Percentiles rank a stretch among this genome's conserved stretches.
phyloP scores from a whole-genome alignment of 2,888 invertebrate genomes.

The Acronicta aceris region DNA sequence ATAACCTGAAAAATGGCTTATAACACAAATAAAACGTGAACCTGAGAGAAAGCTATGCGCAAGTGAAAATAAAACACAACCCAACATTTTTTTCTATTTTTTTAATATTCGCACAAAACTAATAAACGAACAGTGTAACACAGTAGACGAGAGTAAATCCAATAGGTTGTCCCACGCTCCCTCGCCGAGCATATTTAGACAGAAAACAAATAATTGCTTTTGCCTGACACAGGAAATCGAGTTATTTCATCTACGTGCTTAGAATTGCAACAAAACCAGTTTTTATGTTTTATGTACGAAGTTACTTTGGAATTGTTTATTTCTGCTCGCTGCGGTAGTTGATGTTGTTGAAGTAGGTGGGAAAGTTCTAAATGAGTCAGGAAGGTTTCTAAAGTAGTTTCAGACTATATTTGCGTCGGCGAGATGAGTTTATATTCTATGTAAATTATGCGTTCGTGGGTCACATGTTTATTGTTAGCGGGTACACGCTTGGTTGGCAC shows the following conservation, averaged over 20 bases:
- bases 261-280: slow-evolving; percentile 47
- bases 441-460: slow-evolving; percentile 17
- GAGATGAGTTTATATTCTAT: slow-evolving; percentile 52
- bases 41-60: neutral
- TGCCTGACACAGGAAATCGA: slow-evolving; percentile 66
- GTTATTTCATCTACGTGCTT: slow-evolving; percentile 68
- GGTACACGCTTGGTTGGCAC: slow-evolving; percentile 12
- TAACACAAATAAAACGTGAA: no score
- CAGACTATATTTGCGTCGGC: slow-evolving; percentile 41
- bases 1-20: no score
- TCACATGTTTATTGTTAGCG: slow-evolving; percentile 17
- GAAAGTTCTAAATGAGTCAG: slow-evolving; percentile 69
- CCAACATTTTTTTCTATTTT: slow-evolving; percentile 5
- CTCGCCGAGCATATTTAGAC: slow-evolving; percentile 61
- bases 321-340: slow-evolving; percentile 36
- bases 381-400: slow-evolving; percentile 61
- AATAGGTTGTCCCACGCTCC: slow-evolving; percentile 55
- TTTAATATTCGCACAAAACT: slow-evolving; percentile 42
- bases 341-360: slow-evolving; percentile 56
- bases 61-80: neutral
- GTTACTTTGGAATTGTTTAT: slow-evolving; percentile 49
- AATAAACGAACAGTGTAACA: slow-evolving; percentile 48
- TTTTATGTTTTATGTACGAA: slow-evolving; percentile 46
- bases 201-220: slow-evolving; percentile 73
- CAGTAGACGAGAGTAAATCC: slow-evolving; percentile 61